Evolutionary conservation across 2,113 vertebrate genomes (phyloP), one percentile per base, ranked within the genome.

Genomic region (Vireo altiloquus): DNA sequence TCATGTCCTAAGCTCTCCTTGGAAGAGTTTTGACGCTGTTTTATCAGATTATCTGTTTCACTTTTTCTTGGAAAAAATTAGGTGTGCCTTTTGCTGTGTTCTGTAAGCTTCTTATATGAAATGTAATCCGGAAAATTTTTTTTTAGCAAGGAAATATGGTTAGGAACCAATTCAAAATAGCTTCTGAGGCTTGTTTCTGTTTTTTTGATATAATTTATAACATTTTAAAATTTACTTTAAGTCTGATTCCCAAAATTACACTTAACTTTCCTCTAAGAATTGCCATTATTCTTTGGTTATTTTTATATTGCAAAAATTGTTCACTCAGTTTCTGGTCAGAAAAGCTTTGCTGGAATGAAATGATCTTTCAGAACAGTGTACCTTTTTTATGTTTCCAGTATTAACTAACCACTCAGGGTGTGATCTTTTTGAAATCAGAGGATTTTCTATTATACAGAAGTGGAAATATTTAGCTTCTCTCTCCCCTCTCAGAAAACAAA

Each of bases 401-500:
- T 80, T 96, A 81, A 91, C 78, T 77, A 96, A 57, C 37, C 39
- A 95, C 66, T 56, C 39, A 72, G 92, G 63, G 66, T 91, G 42
- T 95, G 90, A 87, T 95, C 95, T 96, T 86, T 78, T 93, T 96
- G 91, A 95, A 97, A 95, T 90, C 95, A 11, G 92, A 94, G 28
- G 37, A 88, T 95, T 95, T 96, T 95, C 59, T 96, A 14, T 84
- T 93, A 37, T 92, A 82, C 40, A 90, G 92, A 82, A 95, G 56
- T 97, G 86, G 92, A 97, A 95, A 96, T 95, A 82, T 96, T 97
- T 93, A 96, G 76, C 50, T 94, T 83, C 50, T 96, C 44, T 94
- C 79, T 97, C 54, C 78, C 56, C 76, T 87, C 89, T 96, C 80
- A 90, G 78, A 91, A 97, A 98, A 97, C 84, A 97, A 97, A 91